Base-by-base conservation (phyloP, 2,113 vertebrate genomes). In the Microcebus jonahi region DNA sequence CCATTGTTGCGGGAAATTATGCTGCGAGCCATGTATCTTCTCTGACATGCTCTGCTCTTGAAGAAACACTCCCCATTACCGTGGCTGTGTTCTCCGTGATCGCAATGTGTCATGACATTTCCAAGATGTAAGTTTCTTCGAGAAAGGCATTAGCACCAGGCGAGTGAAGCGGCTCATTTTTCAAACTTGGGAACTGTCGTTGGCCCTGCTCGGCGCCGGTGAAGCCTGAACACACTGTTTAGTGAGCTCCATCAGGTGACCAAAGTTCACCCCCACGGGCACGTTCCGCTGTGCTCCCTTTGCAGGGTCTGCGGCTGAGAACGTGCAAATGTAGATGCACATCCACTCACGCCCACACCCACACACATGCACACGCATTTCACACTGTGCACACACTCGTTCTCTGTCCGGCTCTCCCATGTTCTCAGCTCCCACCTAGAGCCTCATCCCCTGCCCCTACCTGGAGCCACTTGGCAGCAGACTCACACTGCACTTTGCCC, bases 31-130 rank as follows among this genome's bases (percentile, higher is more conserved):
- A 93, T 88, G 63, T 18, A 93, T 94, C 94, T 98, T 96, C 94
- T 96, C 45, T 0, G 73, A 94, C 95, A 83, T 6, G 39, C 94
- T 97, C 94, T 83, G 84, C 92, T 96, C 95, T 53, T 95, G 91
- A 97, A 98, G 98, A 98, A 79, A 96, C 86, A 88, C 95, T 98
- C 97, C 92, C 87, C 77, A 95, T 97, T 97, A 98, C 97, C 67
- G 87, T 48, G 85, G 92, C 91, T 93, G 83, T 98, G 97, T 97
- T 98, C 98, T 98, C 94, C 55, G 95, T 98, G 98, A 98, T 97
- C 94, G 97, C 96, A 97, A 96, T 87, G 95, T 98, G 97, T 98
- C 98, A 98, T 97, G 98, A 97, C 97, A 98, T 98, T 98, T 97
- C 98, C 96, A 98, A 98, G 97, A 98, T 97, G 89, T 96, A 97